These are phyloP conservation scores for Macroglossus sobrinus DNA, from an alignment of 2,113 vertebrate genomes.

Conservation along the genomic window DNA sequence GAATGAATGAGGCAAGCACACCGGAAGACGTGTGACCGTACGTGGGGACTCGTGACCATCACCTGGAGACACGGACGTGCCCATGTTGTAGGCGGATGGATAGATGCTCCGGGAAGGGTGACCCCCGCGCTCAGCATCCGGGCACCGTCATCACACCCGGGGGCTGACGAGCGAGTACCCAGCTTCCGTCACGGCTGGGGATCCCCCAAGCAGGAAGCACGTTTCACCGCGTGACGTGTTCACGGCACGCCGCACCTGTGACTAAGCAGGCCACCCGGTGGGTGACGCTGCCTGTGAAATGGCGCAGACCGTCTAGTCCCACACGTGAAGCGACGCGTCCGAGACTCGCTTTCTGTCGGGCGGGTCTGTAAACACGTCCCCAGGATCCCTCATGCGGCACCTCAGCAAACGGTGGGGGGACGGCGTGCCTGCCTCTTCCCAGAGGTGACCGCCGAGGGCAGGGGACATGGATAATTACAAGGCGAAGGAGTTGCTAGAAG, in stretches of 20 bases:
- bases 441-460: too few relatives aligned
- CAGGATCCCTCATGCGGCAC: too few relatives aligned
- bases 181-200: neutral
- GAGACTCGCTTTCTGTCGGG: too few relatives aligned
- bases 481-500: too few relatives aligned
- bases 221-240: neutral
- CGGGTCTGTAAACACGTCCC: too few relatives aligned
- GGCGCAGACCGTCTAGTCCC: too few relatives aligned
- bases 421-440: too few relatives aligned
- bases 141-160: fast-evolving
- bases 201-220: neutral
- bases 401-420: neutral
- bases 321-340: fast-evolving
- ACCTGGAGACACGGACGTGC: too few relatives aligned
- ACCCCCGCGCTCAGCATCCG: too few relatives aligned
- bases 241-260: fast-evolving
- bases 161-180: neutral
- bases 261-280: neutral
- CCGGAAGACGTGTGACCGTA: fast-evolving
- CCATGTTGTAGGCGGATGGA: neutral
- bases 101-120: neutral
- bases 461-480: too few relatives aligned
- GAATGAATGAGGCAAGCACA: too few relatives aligned
- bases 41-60: neutral
- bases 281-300: too few relatives aligned